Conservation (phyloP, 2,797 vertebrate species). For the Acanthornis magna region DNA sequence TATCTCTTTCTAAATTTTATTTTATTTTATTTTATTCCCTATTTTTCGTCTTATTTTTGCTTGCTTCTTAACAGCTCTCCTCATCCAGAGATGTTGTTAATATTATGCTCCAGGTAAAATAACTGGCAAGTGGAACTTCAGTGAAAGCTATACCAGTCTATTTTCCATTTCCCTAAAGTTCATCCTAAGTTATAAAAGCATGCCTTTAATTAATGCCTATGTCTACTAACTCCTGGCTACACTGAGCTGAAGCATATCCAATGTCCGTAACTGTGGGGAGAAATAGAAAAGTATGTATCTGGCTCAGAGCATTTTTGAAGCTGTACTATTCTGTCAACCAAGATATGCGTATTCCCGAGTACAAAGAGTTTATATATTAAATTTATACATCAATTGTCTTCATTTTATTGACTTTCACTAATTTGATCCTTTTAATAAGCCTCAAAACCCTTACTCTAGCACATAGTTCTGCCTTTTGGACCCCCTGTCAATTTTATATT, state of each 20-base stretch:
- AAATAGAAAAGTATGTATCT: not conserved
- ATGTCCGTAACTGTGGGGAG: not conserved
- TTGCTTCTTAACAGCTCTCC: not conserved
- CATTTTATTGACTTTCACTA: slow-evolving; percentile 1
- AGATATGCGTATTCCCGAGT: not conserved
- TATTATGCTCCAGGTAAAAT: not conserved
- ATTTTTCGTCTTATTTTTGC: not conserved
- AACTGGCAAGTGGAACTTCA: not conserved
- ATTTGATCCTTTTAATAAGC: slow-evolving; percentile 25
- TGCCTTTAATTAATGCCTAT: not conserved
- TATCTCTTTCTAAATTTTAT: not conserved
- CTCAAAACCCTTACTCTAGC: slow-evolving; percentile 38
- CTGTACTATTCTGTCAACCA: not conserved
- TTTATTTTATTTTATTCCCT: rapidly evolving
- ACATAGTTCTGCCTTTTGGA: not conserved
- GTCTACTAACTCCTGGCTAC: not conserved
- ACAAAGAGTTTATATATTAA: not conserved
- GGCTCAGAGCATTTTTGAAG: not conserved
- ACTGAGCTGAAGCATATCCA: not conserved
- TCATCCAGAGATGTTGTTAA: not conserved
- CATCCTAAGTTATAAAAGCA: not conserved
- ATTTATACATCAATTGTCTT: slow-evolving; percentile 19
- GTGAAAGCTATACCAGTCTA: not conserved
- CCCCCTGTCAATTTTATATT: slow-evolving; percentile 37
- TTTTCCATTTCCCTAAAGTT: not conserved